Conservation (phyloP, 2,888 invertebrate genomes). For the Meiosimyza platycephala region DNA sequence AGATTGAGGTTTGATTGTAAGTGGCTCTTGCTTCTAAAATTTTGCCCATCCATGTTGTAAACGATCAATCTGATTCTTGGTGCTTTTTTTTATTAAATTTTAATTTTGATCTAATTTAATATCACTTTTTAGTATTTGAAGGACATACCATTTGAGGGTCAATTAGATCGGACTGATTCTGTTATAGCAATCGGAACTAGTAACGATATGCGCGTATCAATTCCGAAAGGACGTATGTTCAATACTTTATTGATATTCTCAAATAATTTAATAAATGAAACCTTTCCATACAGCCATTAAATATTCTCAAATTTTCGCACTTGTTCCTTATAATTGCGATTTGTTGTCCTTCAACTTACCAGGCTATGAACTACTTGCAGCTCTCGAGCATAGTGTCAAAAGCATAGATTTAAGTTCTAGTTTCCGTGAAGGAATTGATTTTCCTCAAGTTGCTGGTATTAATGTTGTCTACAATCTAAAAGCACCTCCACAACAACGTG, state of each 20-base stretch:
- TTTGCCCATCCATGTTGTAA: too few species aligned
- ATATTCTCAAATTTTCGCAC: constrained; percentile 36
- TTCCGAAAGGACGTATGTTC: constrained; percentile 35
- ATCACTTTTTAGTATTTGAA: constrained; percentile 2
- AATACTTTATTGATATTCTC: neutral
- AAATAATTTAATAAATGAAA: neutral
- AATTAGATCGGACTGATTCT: constrained; percentile 37
- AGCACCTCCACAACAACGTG: constrained; percentile 70
- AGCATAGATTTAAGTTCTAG: constrained; percentile 23
- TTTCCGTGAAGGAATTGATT: constrained; percentile 10
- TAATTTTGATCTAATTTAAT: too few species aligned
- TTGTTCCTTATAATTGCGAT: constrained; percentile 37
- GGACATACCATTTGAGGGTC: constrained; percentile 26
- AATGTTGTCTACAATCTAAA: constrained; percentile 69
- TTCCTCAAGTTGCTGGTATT: constrained; percentile 71
- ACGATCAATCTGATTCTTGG: too few species aligned
- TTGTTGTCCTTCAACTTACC: constrained; percentile 35
- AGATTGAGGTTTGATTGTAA: too few species aligned
- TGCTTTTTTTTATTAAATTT: too few species aligned
- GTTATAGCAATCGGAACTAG: constrained; percentile 38
- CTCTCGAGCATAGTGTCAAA: constrained; percentile 39
- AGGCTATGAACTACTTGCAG: constrained; percentile 36
- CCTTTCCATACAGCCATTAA: constrained; percentile 33
- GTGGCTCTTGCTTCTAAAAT: too few species aligned
- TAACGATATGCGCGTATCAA: constrained; percentile 31